Evolutionary conservation across 2,113 vertebrate species (phyloP), one percentile per base, ranked within the genome.

Genomic region (Nanorana parkeri): DNA sequence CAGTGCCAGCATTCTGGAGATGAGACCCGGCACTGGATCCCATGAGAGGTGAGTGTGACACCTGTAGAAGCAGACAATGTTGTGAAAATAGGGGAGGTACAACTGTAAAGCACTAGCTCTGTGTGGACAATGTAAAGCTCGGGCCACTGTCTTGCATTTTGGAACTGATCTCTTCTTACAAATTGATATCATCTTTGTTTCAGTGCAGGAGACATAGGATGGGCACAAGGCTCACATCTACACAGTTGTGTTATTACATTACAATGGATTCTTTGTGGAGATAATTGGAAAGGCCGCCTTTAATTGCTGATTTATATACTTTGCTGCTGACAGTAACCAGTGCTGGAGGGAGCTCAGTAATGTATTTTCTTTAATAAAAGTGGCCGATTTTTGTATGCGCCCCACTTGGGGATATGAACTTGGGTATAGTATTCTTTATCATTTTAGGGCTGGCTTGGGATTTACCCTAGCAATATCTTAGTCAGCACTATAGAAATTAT

Each of bases 321-420:
- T 81, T 66, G 36, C 68, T 29, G 79, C 21, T 81, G 79, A 81
- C 79, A 81, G 79, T 41, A 81, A 55, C 69, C 79, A 26, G 28
- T 23, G 79, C 79, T 81, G 69, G 68, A 81, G 79, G 79, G 79
- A 81, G 69, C 63, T 56, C 51, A 55, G 60, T 81, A 81, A 81
- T 81, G 79, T 81, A 81, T 81, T 81, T 81, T 74, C 79, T 81
- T 81, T 81, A 81, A 81, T 81, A 81, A 81, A 81, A 81, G 69
- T 66, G 61, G 60, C 41, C 64, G 60, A 81, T 73, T 81, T 74
- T 26, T 66, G 69, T 54, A 63, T 61, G 28, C 51, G 54, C 60
- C 51, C 47, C 68, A 29, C 69, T 74, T 55, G 69, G 79, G 79
- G 61, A 74, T 74, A 74, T 72, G 41, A 74, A 66, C 47, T 55